Conservation (phyloP, 2,113 vertebrate genomes). For the Accipiter cooperii region DNA sequence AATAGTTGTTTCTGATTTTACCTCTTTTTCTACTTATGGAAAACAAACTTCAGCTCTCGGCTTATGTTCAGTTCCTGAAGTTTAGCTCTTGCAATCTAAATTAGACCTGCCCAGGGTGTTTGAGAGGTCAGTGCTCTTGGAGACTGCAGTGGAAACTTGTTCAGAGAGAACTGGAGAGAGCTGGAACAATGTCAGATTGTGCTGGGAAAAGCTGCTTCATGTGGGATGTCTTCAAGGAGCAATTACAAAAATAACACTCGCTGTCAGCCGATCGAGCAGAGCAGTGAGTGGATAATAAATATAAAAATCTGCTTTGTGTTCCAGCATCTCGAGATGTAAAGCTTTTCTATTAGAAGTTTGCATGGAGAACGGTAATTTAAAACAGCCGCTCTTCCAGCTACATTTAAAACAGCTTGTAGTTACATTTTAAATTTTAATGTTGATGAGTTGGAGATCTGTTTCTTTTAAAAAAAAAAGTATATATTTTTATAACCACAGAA, state of each 20-base stretch:
- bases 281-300: not conserved
- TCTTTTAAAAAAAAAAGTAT: not conserved
- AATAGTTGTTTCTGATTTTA: not conserved
- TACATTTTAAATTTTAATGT: not conserved
- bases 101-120: slow-evolving; percentile 11
- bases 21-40: not conserved
- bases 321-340: not conserved
- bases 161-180: slow-evolving; percentile 3
- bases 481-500: not conserved
- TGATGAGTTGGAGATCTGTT: not conserved
- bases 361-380: not conserved
- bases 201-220: slow-evolving; percentile 51
- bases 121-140: slow-evolving; percentile 31
- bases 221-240: slow-evolving; percentile 36
- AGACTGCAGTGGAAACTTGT: slow-evolving; percentile 43
- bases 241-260: slow-evolving; percentile 38
- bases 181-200: slow-evolving; percentile 41
- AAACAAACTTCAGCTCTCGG: slow-evolving; percentile 11
- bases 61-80: not conserved
- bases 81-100: not conserved
- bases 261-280: not conserved
- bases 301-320: not conserved
- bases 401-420: not conserved
- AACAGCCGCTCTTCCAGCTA: not conserved
- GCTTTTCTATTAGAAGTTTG: not conserved